phyloP scores from a whole-genome alignment of 1,140 invertebrate genomes.

The Atta cephalotes region DNA sequence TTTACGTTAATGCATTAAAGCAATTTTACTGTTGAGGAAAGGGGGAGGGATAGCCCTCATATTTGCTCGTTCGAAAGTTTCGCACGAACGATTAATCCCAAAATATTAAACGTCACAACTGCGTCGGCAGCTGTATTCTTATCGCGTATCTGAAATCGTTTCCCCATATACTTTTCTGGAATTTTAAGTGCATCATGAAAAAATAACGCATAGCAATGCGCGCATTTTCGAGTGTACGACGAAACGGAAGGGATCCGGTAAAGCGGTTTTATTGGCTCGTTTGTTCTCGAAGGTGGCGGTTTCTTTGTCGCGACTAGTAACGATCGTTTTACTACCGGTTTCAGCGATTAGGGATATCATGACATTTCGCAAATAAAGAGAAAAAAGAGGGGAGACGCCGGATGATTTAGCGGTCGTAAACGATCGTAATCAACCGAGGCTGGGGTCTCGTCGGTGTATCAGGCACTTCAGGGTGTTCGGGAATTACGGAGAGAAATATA shows the following conservation, averaged over 20 bases:
- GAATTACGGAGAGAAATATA: constrained; percentile 72
- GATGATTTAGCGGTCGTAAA: constrained; percentile 78
- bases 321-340: constrained; percentile 79
- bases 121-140: constrained; percentile 15
- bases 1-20: background rate
- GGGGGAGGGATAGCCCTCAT: background rate
- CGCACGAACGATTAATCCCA: constrained; percentile 25
- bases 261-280: constrained; percentile 75
- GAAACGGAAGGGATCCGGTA: constrained; percentile 69
- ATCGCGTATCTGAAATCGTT: constrained; percentile 48
- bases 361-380: constrained; percentile 75
- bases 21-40: background rate
- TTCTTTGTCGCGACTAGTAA: constrained; percentile 77
- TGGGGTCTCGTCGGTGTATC: constrained; percentile 57
- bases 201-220: constrained; percentile 46
- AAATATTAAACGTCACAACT: constrained; percentile 39
- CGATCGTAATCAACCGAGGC: constrained; percentile 75
- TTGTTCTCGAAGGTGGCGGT: constrained; percentile 75
- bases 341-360: constrained; percentile 76
- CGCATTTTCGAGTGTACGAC: constrained; percentile 49
- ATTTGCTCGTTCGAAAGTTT: background rate
- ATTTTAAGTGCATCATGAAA: constrained; percentile 69
- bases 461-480: constrained; percentile 63
- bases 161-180: constrained; percentile 61
- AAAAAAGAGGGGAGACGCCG: constrained; percentile 43